Base-by-base conservation (phyloP, 2,113 vertebrate genomes). In the Aegypius monachus region DNA sequence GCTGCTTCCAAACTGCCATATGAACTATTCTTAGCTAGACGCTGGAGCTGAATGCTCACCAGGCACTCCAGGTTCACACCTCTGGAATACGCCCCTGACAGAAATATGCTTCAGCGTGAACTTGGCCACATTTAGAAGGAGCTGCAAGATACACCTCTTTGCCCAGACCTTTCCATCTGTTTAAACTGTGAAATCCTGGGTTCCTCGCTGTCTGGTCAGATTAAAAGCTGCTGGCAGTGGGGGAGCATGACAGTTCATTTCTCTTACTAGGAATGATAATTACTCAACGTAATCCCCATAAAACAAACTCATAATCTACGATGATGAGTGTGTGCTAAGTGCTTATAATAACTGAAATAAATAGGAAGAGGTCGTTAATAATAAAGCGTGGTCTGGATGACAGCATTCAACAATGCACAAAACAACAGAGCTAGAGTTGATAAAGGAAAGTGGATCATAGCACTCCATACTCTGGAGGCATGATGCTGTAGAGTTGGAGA, bases 141-240 rank as follows among this genome's bases (percentile, higher is more conserved):
- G 73, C 85, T 95, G 96, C 82, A 97, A 97, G 95, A 85, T 90
- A 80, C 61, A 96, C 91, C 96, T 96, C 92, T 96, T 96, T 96
- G 92, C 93, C 95, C 95, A 96, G 91, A 88, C 86, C 95, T 97
- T 97, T 98, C 97, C 96, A 97, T 97, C 97, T 97, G 97, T 95
- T 96, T 97, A 90, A 96, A 94, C 96, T 96, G 97, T 97, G 97
- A 98, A 97, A 93, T 96, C 93, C 97, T 97, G 74, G 47, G 96
- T 95, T 97, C 96, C 79, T 96, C 0, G 79, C 97, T 97, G 96
- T 97, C 97, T 95, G 91, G 70, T 97, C 97, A 97, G 93, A 97
- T 97, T 98, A 98, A 98, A 96, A 95, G 61, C 93, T 96, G 95
- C 89, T 95, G 95, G 92, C 89, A 94, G 80, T 95, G 75, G 91